A percentile compares a stretch with the other conserved stretches of the same genome.
phyloP scores from a whole-genome alignment of 2,113 vertebrate genomes.

The Oryzias javanicus region DNA sequence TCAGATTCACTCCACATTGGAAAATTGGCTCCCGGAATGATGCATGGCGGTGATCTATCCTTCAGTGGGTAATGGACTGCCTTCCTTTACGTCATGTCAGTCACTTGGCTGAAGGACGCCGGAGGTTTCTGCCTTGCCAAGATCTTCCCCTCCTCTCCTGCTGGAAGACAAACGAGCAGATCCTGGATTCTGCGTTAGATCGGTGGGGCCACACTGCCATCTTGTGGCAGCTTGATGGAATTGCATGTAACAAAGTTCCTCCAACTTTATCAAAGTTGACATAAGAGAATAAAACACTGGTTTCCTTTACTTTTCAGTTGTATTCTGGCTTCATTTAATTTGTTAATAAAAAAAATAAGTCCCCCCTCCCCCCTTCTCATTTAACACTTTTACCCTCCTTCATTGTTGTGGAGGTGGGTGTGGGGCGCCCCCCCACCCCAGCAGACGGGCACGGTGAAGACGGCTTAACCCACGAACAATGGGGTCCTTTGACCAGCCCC shows the following conservation, averaged over 20 bases:
- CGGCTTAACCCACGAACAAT: slow-evolving; percentile 82
- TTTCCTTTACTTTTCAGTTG: too few species aligned
- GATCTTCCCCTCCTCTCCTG: slow-evolving; percentile 22
- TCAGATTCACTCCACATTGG: slow-evolving; percentile 57
- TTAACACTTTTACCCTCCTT: too few species aligned
- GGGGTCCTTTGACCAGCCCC: slow-evolving; percentile 79
- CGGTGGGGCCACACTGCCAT: slow-evolving; percentile 50
- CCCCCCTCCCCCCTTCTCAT: too few species aligned
- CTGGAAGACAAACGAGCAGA: slow-evolving; percentile 30
- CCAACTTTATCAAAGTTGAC: not conserved
- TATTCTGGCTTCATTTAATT: too few species aligned
- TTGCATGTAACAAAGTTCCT: not conserved
- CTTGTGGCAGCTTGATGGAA: slow-evolving; percentile 47
- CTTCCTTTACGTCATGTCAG: slow-evolving; percentile 52
- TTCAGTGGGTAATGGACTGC: slow-evolving; percentile 62
- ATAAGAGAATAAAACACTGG: not conserved
- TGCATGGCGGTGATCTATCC: slow-evolving; percentile 61
- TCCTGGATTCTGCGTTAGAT: not conserved
- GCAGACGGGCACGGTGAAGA: slow-evolving; percentile 75
- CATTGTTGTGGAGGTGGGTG: slow-evolving; percentile 20
- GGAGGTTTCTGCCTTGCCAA: slow-evolving; percentile 50
- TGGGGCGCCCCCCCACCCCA: slow-evolving; percentile 49
- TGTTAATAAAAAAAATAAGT: too few species aligned
- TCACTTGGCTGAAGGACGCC: slow-evolving; percentile 63
- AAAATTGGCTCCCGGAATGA: slow-evolving; percentile 53